A percentile compares a stretch with the other conserved stretches of the same genome.
Conservation (phyloP, 2,797 vertebrate genomes). For the Molossus alvarezi region DNA sequence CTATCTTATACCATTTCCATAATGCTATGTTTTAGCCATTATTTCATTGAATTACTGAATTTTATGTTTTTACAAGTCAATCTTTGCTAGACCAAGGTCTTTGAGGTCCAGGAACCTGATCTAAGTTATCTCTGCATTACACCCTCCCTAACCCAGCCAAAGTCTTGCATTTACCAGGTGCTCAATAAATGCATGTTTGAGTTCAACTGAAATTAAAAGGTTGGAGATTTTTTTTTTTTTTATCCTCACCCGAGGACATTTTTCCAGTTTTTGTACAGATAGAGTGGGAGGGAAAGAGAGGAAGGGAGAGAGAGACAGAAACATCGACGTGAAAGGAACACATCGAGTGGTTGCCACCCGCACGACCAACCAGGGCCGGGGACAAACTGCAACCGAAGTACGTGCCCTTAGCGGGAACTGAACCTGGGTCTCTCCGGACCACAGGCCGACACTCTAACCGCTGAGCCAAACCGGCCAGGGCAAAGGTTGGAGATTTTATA, state of each 20-base stretch:
- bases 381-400: no score
- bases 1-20: neutral
- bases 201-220: conserved; percentile 37
- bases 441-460: no score
- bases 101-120: neutral
- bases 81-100: neutral
- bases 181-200: neutral
- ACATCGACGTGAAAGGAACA: no score
- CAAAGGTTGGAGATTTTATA: neutral
- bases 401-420: no score
- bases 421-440: no score
- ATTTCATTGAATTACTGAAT: neutral
- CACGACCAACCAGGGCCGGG: no score
- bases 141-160: neutral
- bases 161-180: neutral
- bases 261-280: no score
- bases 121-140: neutral
- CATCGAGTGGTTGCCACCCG: no score
- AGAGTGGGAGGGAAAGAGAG: no score
- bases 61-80: neutral
- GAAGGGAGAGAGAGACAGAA: no score
- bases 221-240: neutral
- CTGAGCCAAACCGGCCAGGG: no score
- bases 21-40: neutral
- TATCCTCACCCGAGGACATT: no score